Conservation (phyloP, 1,140 invertebrate genomes). For the Papilio polyxenes region DNA sequence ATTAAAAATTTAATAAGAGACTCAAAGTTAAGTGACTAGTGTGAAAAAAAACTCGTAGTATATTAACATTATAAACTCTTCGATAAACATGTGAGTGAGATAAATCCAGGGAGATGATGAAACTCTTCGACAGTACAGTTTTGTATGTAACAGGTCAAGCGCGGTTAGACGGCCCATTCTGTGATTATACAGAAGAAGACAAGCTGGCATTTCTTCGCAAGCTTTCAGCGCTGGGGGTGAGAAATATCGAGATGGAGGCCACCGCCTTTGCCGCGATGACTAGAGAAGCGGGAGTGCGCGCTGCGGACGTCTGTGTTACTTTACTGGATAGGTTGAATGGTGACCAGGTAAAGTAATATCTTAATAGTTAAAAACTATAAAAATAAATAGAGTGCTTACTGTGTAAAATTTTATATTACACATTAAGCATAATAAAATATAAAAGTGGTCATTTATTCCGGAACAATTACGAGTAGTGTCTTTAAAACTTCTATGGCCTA, state of each 20-base stretch:
- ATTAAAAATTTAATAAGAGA: too few relatives aligned
- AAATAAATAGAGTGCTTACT: too few relatives aligned
- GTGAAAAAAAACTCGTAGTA: too few relatives aligned
- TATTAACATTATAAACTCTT: too few relatives aligned
- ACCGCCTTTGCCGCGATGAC: conserved; percentile 94
- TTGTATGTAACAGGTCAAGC: conserved; percentile 84
- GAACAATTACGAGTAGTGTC: too few relatives aligned
- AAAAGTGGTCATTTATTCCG: too few relatives aligned
- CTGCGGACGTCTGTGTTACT: conserved; percentile 95
- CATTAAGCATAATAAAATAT: too few relatives aligned
- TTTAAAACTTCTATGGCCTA: neutral
- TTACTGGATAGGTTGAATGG: conserved; percentile 93
- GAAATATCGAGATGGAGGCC: conserved; percentile 99
- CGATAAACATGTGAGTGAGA: too few relatives aligned
- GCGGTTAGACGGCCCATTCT: conserved; percentile 96
- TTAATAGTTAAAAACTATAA: too few relatives aligned
- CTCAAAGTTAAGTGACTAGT: too few relatives aligned
- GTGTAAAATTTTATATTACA: too few relatives aligned
- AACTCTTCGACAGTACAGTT: neutral
- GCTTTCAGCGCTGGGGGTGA: conserved; percentile 87
- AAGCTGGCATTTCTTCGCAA: conserved; percentile 90
- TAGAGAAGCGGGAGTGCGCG: conserved; percentile 91
- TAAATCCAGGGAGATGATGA: too few relatives aligned
- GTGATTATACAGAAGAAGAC: conserved; percentile 91
- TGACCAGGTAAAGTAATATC: conserved; percentile 88